Conservation (phyloP, 2,888 invertebrate species). For the Pharmacophagus antenor region DNA sequence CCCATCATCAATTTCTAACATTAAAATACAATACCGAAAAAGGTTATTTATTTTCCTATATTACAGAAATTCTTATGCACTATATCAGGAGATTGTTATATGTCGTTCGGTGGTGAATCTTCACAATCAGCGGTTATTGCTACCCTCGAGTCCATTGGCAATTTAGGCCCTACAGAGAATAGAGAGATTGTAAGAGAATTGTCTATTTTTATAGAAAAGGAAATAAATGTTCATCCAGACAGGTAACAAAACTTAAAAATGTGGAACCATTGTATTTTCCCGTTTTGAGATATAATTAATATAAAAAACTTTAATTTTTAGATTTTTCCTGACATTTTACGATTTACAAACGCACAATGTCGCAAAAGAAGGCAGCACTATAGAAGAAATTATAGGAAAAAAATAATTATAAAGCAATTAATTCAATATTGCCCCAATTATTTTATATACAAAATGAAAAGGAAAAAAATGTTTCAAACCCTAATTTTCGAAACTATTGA, state of each 20-base stretch:
- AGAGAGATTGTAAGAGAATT: slow-evolving; percentile 47
- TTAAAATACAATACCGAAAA: background rate
- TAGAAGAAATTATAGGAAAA: slow-evolving; percentile 21
- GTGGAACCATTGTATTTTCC: background rate
- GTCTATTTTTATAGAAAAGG: slow-evolving; percentile 48
- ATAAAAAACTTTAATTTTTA: slow-evolving; percentile 42
- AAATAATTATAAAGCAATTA: slow-evolving; percentile 7
- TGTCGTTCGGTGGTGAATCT: slow-evolving; percentile 37
- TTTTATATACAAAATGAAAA: background rate
- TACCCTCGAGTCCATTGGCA: slow-evolving; percentile 39
- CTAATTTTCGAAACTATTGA: no score
- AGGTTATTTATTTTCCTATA: background rate
- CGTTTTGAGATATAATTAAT: background rate
- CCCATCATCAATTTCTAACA: no score
- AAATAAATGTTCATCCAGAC: slow-evolving; percentile 51
- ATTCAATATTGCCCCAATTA: background rate
- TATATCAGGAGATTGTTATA: slow-evolving; percentile 34
- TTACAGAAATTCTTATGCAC: slow-evolving; percentile 37
- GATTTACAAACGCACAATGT: slow-evolving; percentile 49
- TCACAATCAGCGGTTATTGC: slow-evolving; percentile 35
- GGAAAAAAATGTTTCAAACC: no score
- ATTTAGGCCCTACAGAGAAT: slow-evolving; percentile 39
- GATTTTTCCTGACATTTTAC: slow-evolving; percentile 60
- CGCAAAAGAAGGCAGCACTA: slow-evolving; percentile 41
- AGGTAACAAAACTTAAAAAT: slow-evolving; percentile 35